phyloP scores from a whole-genome alignment of 2,797 vertebrate genomes.

The Darevskia mixta region DNA sequence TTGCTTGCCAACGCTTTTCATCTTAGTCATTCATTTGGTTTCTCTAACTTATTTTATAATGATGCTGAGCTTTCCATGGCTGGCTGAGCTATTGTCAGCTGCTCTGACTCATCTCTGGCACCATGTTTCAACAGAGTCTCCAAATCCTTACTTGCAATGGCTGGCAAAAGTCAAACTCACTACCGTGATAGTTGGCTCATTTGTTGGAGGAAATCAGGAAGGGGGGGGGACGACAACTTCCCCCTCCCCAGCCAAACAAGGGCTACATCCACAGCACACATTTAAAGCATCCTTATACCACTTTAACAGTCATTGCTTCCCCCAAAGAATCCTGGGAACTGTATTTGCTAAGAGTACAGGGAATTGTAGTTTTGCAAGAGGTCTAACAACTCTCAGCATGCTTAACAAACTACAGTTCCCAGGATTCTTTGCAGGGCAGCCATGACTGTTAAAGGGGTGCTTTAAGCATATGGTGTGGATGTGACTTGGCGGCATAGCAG shows the following conservation, averaged over 20 bases:
- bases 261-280: no score
- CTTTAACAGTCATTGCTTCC: no score
- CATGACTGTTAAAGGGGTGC: no score
- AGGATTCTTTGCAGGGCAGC: no score
- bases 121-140: background rate
- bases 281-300: no score
- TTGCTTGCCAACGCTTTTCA: background rate
- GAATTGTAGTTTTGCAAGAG: no score
- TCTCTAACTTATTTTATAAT: background rate
- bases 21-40: background rate
- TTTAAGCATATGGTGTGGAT: no score
- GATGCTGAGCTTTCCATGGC: background rate
- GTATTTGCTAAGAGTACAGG: no score
- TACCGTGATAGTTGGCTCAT: background rate
- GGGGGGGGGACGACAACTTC: no score
- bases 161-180: background rate
- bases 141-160: background rate
- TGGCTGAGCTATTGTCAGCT: background rate
- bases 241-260: background rate
- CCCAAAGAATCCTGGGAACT: no score
- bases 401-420: no score
- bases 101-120: background rate
- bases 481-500: background rate
- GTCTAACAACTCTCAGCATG: no score
- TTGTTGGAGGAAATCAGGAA: background rate